Conservation (phyloP, 2,888 invertebrate genomes). For the Liodrosophila aerea region DNA sequence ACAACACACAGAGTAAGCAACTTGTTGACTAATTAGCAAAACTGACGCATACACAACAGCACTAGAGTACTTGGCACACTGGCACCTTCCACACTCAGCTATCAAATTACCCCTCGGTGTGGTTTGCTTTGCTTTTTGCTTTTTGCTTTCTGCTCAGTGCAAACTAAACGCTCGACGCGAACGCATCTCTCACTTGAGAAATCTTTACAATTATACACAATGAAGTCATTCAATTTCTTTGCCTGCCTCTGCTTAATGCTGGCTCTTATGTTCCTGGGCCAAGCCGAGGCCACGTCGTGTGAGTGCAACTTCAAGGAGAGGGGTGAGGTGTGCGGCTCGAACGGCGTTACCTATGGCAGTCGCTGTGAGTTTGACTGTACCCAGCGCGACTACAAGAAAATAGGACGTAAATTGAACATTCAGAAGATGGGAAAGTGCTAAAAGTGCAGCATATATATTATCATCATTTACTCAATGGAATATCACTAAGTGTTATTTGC, state of each 20-base stretch:
- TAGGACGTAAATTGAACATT: constrained; percentile 70
- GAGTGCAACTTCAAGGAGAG: constrained; percentile 90
- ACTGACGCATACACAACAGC: constrained; percentile 47
- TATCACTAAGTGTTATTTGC: too few species aligned
- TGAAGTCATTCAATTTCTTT: constrained; percentile 59
- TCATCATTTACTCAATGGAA: too few species aligned
- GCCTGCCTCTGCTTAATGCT: constrained; percentile 9
- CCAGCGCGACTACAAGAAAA: constrained; percentile 72
- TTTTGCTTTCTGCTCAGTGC: constrained; percentile 33
- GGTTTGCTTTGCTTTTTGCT: constrained; percentile 12
- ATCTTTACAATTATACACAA: constrained; percentile 28
- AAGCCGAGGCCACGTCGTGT: constrained; percentile 84
- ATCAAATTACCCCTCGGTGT: constrained; percentile 5
- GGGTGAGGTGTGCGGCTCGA: constrained; percentile 95
- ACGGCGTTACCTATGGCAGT: constrained; percentile 95
- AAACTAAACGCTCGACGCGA: constrained; percentile 29
- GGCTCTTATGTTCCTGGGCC: constrained; percentile 33
- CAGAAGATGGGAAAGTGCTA: constrained; percentile 23
- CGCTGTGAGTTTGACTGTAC: constrained; percentile 98
- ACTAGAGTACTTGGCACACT: too few species aligned
- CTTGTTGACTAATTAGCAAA: constrained; percentile 65
- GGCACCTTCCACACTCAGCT: background rate
- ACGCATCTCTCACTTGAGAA: constrained; percentile 4
- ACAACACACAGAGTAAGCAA: constrained; percentile 19
- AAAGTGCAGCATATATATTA: too few species aligned